Base-by-base conservation (phyloP, 2,888 invertebrate species). In the Callyntrura sp. region DNA sequence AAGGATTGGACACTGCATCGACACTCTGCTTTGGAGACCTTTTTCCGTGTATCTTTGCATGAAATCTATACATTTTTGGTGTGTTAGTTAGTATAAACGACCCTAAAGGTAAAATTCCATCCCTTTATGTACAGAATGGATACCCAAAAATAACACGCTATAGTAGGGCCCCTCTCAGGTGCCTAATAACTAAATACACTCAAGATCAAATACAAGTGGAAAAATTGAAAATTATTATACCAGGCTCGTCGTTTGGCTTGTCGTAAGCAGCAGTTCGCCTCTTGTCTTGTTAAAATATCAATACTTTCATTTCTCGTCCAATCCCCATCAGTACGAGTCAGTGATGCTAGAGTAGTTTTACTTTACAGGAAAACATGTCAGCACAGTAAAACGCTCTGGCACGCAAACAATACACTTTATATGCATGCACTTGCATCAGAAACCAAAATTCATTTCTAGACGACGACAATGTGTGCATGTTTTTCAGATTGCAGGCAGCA, bases 231-330 rank as follows among this genome's bases (percentile, higher is more conserved):
- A n/a, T n/a, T n/a, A n/a, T n/a, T n/a, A n/a, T n/a, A n/a, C n/a
- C n/a, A n/a, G n/a, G n/a, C n/a, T n/a, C n/a, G n/a, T n/a, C n/a
- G n/a, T n/a, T n/a, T n/a, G n/a, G n/a, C n/a, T n/a, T n/a, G n/a
- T n/a, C n/a, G 73, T 62, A 60, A 28, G 82, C 45, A 79, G 84
- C 78, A 84, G 84, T 79, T 28, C 78, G 84, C 78, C 76, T 84
- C 88, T 65, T 85, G 89, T 89, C 85, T 84, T 79, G 85, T 84
- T 85, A 85, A 78, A 88, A 84, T 78, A 88, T 88, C 88, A 83
- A 88, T 84, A 65, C 84, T 76, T 88, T 84, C 35, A 88, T 88
- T 70, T 76, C 82, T 45, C 35, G 60, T 82, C 82, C 17, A 82
- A 17, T 23, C 76, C n/a, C n/a, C n/a, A n/a, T n/a, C n/a, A n/a